phyloP scores from a whole-genome alignment of 2,888 invertebrate genomes.

The Glomeris marginata region DNA sequence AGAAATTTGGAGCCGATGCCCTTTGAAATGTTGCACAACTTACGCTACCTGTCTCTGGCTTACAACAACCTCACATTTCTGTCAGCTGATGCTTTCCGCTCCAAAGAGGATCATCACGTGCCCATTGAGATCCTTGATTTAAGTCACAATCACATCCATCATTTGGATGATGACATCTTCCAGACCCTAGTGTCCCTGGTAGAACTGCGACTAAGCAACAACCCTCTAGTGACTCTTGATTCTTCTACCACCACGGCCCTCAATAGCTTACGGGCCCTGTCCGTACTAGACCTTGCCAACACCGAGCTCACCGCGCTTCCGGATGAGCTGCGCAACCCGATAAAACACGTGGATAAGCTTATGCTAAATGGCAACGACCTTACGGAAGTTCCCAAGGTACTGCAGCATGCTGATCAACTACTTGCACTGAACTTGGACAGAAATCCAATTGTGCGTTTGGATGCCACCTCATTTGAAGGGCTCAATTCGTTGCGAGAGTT shows the following conservation, averaged over 20 bases:
- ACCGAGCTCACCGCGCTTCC: slow-evolving; percentile 1
- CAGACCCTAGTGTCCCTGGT: neutral
- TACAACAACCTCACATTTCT: slow-evolving; percentile 1
- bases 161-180: slow-evolving; percentile 7
- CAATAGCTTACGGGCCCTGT: slow-evolving; percentile 1
- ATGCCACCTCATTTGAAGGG: slow-evolving; percentile 5
- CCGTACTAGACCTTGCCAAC: slow-evolving; percentile 4
- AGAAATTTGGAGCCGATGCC: neutral
- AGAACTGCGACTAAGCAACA: slow-evolving; percentile 1
- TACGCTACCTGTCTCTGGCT: slow-evolving; percentile 3
- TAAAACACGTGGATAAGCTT: slow-evolving; percentile 3
- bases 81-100: slow-evolving; percentile 1
- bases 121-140: slow-evolving; percentile 8
- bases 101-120: neutral
- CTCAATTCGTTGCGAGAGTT: neutral
- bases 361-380: slow-evolving; percentile 3
- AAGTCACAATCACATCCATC: slow-evolving; percentile 5
- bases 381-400: slow-evolving; percentile 3
- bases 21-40: neutral
- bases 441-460: slow-evolving; percentile 6
- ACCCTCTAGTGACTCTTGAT: slow-evolving; percentile 4
- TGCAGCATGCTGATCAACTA: slow-evolving; percentile 5
- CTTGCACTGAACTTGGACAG: slow-evolving; percentile 2
- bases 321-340: slow-evolving; percentile 2
- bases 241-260: slow-evolving; percentile 3